phyloP scores from a whole-genome alignment of 37 sponge, comb jelly and placozoan species.

The Cliona cf. orientalis region DNA sequence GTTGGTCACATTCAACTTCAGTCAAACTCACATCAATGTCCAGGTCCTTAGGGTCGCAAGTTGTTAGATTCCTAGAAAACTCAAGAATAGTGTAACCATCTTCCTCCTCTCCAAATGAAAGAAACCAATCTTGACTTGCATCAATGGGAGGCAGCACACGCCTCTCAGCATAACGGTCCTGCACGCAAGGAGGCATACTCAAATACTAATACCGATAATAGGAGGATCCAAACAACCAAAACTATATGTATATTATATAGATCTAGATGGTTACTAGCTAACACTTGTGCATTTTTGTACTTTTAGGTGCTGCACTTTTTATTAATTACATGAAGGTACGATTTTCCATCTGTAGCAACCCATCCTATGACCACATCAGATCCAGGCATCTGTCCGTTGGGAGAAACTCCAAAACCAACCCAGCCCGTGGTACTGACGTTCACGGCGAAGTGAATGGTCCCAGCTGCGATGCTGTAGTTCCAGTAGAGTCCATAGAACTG shows the following conservation, averaged over 20 bases:
- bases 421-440: slow-evolving; percentile 66
- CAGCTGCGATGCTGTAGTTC: slow-evolving; percentile 32
- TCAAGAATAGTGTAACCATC: slow-evolving; percentile 69
- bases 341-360: slow-evolving; percentile 22
- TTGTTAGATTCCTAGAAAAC: slow-evolving; percentile 51
- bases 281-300: no score
- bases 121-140: slow-evolving; percentile 44
- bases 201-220: no score
- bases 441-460: slow-evolving; percentile 57
- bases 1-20: no score
- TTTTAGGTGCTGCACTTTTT: background rate
- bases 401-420: slow-evolving; percentile 76
- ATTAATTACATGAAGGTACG: slow-evolving; percentile 32
- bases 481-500: slow-evolving; percentile 50
- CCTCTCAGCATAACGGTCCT: slow-evolving; percentile 60
- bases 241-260: background rate
- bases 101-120: slow-evolving; percentile 47
- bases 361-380: slow-evolving; percentile 76
- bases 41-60: slow-evolving; percentile 47
- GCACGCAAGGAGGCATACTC: background rate
- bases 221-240: no score
- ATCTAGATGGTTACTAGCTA: no score
- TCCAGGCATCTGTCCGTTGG: slow-evolving; percentile 70
- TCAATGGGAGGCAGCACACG: slow-evolving; percentile 44
- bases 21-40: no score